Evolutionary conservation across 2,113 vertebrate species (phyloP), one percentile per base, ranked within the genome.

Genomic region (Sylvietta virens): DNA sequence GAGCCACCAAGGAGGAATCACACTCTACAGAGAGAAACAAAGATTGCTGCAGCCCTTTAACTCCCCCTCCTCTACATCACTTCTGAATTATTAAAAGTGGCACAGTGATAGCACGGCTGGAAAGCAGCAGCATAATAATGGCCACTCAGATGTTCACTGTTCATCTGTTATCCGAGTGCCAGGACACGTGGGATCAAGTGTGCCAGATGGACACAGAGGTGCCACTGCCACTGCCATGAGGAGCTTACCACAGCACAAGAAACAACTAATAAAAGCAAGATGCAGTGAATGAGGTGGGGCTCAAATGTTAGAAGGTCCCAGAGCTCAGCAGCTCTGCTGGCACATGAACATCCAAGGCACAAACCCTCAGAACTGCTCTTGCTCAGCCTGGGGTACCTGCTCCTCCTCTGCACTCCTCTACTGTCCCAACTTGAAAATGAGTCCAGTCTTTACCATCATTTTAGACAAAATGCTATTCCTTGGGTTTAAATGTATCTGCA

Each of bases 51-150:
- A 95, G 91, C 82, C 93, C 62, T 93, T 93, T 51, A 66, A 91
- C 73, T 91, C 92, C 80, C 84, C 84, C 81, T 88, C 81, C 86
- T 85, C 95, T 91, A 71, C 71, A 77, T 44, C 78, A 65, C 67
- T 95, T 70, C 45, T 92, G 94, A 96, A 97, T 97, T 97, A 97
- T 96, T 97, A 73, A 96, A 73, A 94, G 80, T 65, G 67, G 88
- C 82, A 88, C 86, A 53, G 89, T 0, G 0, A 35, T 35, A 79
- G 42, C 64, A 66, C 2, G 3, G 67, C 73, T 89, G 74, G 84
- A 86, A 89, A 73, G 82, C 74, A 48, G 88, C 11, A 86, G 87
- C 58, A 61, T 18, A 82, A 21, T 26, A 73, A 82, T 3, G 5
- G 71, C 60, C 71, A 31, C 45, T 89, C 48, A 18, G 50, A 18